Evolutionary conservation across 1,140 invertebrate genomes (phyloP).

Genomic region (Tachypleus tridentatus): DNA sequence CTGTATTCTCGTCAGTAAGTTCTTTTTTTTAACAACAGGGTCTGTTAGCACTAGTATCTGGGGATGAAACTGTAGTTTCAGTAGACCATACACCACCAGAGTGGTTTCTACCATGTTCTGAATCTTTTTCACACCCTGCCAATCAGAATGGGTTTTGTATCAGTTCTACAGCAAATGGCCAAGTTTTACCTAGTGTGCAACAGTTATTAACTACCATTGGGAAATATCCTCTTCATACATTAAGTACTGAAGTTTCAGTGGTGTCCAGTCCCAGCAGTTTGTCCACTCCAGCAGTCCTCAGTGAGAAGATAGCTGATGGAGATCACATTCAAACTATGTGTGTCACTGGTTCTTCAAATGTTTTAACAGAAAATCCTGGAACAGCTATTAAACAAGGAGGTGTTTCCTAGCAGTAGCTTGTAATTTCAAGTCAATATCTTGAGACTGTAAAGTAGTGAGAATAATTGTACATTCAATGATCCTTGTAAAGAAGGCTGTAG

Average conservation of each 20-base stretch:
- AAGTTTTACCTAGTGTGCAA: not conserved
- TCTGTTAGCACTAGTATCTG: not conserved
- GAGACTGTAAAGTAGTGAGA: not conserved
- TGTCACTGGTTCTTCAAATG: slow-evolving; percentile 14
- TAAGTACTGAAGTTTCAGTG: slow-evolving; percentile 7
- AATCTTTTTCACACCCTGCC: slow-evolving; percentile 9
- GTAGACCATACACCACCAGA: slow-evolving; percentile 12
- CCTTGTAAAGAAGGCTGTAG: not conserved
- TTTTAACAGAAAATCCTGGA: slow-evolving; percentile 16
- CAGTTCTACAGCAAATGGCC: slow-evolving; percentile 3
- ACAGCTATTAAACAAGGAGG: slow-evolving; percentile 18
- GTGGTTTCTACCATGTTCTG: slow-evolving; percentile 4
- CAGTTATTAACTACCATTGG: slow-evolving; percentile 6
- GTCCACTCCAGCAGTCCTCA: slow-evolving; percentile 1
- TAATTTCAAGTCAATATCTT: not conserved
- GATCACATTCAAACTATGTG: slow-evolving; percentile 15
- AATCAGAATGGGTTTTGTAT: slow-evolving; percentile 17
- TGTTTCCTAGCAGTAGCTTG: slow-evolving; percentile 17
- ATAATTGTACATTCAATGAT: not conserved
- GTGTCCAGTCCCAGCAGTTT: slow-evolving; percentile 3
- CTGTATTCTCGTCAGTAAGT: slow-evolving; percentile 9
- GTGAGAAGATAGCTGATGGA: slow-evolving; percentile 11
- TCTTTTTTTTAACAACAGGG: slow-evolving; percentile 12
- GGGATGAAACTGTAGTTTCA: too few species aligned
- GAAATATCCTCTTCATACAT: slow-evolving; percentile 12